Evolutionary conservation across 2,113 vertebrate genomes (phyloP).

Genomic region (Coptodon rendalli): DNA sequence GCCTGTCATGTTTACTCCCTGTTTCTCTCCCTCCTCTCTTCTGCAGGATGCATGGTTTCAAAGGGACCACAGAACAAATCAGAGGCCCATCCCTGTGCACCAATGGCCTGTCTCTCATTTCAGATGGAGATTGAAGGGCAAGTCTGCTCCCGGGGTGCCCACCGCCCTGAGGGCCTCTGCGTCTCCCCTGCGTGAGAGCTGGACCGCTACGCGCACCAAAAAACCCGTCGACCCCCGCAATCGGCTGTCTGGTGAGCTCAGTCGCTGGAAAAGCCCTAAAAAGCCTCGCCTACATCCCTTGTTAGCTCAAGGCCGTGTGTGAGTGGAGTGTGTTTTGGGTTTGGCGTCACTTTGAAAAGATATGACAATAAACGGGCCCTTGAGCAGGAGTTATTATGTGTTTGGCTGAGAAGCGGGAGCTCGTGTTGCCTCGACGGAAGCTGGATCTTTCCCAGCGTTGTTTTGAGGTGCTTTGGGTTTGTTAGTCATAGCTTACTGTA

Average conservation of each 20-base stretch:
- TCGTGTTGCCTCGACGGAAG: conserved; percentile 33
- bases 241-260: conserved; percentile 11
- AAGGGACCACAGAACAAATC: conserved; percentile 70
- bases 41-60: conserved; percentile 58
- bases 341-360: conserved; percentile 58
- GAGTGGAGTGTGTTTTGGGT: conserved; percentile 53
- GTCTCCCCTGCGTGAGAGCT: conserved; percentile 47
- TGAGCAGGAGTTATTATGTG: conserved; percentile 54
- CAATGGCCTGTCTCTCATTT: conserved; percentile 63
- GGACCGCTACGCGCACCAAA: conserved; percentile 42
- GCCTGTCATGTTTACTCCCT: conserved; percentile 39
- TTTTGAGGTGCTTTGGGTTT: conserved; percentile 43
- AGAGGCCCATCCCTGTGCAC: conserved; percentile 49
- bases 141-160: conserved; percentile 16
- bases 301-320: conserved; percentile 64
- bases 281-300: conserved; percentile 25
- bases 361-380: conserved; percentile 48
- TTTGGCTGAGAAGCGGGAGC: conserved; percentile 32
- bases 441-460: conserved; percentile 36
- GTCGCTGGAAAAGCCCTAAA: conserved; percentile 5
- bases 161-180: conserved; percentile 8
- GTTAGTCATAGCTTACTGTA: conserved; percentile 37
- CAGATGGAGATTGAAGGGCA: conserved; percentile 56
- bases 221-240: conserved; percentile 29
- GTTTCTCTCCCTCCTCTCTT: conserved; percentile 26